Conservation (phyloP, 2,888 invertebrate species). For the Ochropleura plecta region DNA sequence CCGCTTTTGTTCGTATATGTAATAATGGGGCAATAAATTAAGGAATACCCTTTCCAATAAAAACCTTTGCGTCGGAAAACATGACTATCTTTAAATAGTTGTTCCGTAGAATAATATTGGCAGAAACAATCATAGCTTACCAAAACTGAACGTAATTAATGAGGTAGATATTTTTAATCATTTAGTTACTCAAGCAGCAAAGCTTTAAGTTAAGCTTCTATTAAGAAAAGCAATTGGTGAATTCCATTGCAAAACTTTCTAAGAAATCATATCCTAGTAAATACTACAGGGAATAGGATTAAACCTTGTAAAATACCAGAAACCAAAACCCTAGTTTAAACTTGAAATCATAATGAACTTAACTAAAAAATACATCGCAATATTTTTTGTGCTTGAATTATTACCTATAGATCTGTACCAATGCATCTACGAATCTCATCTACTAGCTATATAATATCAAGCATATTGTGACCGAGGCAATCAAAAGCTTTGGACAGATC, state of each 20-base stretch:
- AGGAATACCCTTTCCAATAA: neutral
- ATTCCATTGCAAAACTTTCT: neutral
- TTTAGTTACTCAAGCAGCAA: neutral
- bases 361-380: neutral
- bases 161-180: too few relatives aligned
- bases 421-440: neutral
- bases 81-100: neutral
- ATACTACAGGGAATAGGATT: neutral
- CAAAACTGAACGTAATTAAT: neutral
- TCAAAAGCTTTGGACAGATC: slow-evolving; percentile 44
- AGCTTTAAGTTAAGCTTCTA: neutral
- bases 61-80: slow-evolving; percentile 2
- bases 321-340: neutral
- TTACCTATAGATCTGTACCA: neutral
- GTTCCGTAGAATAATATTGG: neutral
- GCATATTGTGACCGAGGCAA: slow-evolving; percentile 23
- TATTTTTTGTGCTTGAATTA: too few relatives aligned
- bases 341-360: neutral
- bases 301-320: slow-evolving; percentile 17
- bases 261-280: neutral
- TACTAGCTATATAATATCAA: neutral
- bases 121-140: neutral
- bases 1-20: slow-evolving; percentile 32
- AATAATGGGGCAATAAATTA: slow-evolving; percentile 10
- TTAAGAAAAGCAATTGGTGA: too few relatives aligned